These are phyloP conservation scores for Leptura quadrifasciata DNA, from an alignment of 2,888 invertebrate species.

Conservation along the genomic window DNA sequence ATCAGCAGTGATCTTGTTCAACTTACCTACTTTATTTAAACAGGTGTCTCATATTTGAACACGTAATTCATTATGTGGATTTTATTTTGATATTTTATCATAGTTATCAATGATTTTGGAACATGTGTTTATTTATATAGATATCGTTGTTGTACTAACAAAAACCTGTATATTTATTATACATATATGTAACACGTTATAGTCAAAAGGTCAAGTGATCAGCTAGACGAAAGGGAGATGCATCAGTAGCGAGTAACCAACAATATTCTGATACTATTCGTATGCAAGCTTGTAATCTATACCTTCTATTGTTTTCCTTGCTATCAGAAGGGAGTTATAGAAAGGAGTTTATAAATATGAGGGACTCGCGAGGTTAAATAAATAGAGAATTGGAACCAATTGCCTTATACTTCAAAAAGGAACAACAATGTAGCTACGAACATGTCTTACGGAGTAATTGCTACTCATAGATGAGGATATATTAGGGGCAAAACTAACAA, in stretches of 20 bases:
- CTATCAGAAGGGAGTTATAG: too few relatives aligned
- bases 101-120: not conserved
- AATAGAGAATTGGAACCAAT: too few relatives aligned
- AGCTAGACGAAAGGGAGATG: not conserved
- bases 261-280: too few relatives aligned
- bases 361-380: too few relatives aligned
- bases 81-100: slow-evolving; percentile 8
- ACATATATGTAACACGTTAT: not conserved
- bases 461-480: too few relatives aligned
- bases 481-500: too few relatives aligned
- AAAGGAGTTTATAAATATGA: too few relatives aligned
- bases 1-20: not conserved
- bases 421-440: too few relatives aligned
- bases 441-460: too few relatives aligned
- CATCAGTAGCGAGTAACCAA: not conserved
- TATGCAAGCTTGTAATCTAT: too few relatives aligned
- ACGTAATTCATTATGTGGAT: slow-evolving; percentile 3
- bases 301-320: too few relatives aligned
- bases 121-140: slow-evolving; percentile 6
- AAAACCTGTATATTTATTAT: not conserved
- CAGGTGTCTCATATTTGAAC: slow-evolving; percentile 8
- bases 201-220: not conserved
- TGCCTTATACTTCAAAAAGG: too few relatives aligned
- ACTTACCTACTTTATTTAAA: slow-evolving; percentile 2
- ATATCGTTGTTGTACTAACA: not conserved